phyloP scores from a whole-genome alignment of 2,797 vertebrate species.

The Petrocephalus schoutedeni region DNA sequence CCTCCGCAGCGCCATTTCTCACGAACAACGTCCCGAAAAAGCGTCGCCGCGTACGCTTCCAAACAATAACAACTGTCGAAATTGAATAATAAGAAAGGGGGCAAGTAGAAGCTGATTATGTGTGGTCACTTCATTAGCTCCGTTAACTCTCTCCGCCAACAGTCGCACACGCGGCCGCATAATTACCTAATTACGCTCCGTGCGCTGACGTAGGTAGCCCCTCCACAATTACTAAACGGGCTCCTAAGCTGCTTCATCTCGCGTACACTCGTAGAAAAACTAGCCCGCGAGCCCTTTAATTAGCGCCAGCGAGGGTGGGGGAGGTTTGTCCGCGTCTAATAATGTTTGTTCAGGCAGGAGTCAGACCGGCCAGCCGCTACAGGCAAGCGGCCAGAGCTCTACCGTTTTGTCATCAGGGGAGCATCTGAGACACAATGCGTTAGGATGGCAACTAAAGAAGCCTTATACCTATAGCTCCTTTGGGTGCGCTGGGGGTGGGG shows the following conservation, averaged over 20 bases:
- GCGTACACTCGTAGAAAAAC: not conserved
- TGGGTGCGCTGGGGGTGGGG: not conserved
- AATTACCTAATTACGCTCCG: constrained; percentile 13
- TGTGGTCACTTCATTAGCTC: constrained; percentile 15
- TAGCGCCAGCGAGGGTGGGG: not conserved
- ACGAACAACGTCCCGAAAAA: not conserved
- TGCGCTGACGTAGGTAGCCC: not conserved
- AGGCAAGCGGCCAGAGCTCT: not conserved
- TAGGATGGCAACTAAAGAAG: not conserved
- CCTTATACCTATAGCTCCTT: not conserved
- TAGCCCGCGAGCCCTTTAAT: constrained; percentile 4
- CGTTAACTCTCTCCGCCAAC: constrained; percentile 4
- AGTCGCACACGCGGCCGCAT: constrained; percentile 3
- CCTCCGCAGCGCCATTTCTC: not conserved
- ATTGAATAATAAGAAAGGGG: constrained; percentile 4
- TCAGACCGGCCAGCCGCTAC: not conserved
- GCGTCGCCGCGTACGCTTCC: not conserved
- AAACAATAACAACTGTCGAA: constrained; percentile 14
- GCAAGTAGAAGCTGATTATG: constrained; percentile 5
- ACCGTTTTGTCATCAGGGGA: not conserved
- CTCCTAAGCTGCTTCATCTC: constrained; percentile 7
- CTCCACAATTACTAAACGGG: not conserved
- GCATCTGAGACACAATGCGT: not conserved
- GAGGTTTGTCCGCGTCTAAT: constrained; percentile 2
- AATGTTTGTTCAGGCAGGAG: constrained; percentile 10